phyloP scores from a whole-genome alignment of 2,797 vertebrate genomes.

The Acomys russatus region DNA sequence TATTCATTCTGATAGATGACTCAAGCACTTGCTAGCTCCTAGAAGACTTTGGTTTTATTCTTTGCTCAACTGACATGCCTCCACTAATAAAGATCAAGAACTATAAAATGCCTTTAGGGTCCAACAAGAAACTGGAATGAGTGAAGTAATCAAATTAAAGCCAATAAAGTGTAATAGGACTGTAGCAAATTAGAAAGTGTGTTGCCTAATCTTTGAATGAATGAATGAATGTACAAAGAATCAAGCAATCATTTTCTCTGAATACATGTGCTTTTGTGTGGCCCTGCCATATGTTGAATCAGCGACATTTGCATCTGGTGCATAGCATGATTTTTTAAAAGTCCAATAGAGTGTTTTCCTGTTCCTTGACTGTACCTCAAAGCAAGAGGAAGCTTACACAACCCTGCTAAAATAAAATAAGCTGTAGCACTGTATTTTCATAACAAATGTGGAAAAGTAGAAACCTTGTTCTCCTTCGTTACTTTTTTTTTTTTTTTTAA shows the following conservation, averaged over 20 bases:
- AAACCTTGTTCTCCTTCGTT: not conserved
- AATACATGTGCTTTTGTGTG: not conserved
- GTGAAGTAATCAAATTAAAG: not conserved
- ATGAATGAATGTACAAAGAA: too few relatives aligned
- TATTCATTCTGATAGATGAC: not conserved
- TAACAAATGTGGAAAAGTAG: not conserved
- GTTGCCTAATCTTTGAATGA: not conserved
- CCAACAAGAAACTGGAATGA: conserved; percentile 18
- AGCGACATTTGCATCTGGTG: not conserved
- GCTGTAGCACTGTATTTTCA: conserved; percentile 10
- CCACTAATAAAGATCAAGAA: not conserved
- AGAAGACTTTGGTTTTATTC: conserved; percentile 14
- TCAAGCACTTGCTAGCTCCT: not conserved
- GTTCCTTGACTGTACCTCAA: not conserved
- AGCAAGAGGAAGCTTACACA: conserved; percentile 10
- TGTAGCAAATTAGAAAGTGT: not conserved
- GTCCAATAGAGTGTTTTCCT: not conserved
- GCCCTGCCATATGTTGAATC: not conserved
- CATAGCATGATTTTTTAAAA: conserved; percentile 13
- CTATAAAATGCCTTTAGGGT: not conserved
- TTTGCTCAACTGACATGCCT: not conserved
- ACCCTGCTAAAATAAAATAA: conserved; percentile 3
- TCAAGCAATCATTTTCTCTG: not conserved
- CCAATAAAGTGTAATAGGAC: not conserved
- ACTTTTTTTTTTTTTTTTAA: not conserved